Conservation (phyloP, 1,140 invertebrate species). For the Saccostrea glomerata region DNA sequence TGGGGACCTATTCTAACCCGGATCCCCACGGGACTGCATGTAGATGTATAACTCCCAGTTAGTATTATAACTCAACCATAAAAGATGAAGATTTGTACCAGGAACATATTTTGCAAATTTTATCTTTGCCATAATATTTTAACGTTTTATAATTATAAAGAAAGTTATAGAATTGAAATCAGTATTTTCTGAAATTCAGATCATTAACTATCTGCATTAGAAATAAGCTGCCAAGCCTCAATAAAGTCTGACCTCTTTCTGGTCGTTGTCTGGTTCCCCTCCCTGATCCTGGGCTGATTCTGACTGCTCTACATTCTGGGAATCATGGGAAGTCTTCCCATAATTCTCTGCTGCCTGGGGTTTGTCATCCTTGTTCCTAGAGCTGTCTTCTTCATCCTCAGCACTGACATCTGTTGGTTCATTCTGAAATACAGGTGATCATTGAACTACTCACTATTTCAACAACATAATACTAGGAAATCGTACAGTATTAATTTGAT, state of each 20-base stretch:
- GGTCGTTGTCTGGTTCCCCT: constrained; percentile 67
- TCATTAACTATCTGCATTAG: too few species aligned
- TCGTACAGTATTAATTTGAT: not conserved
- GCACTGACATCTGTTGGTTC: not conserved
- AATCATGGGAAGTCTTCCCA: constrained; percentile 66
- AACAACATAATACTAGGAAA: not conserved
- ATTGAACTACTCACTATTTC: not conserved
- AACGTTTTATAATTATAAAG: too few species aligned
- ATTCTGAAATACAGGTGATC: not conserved
- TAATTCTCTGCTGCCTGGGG: constrained; percentile 62
- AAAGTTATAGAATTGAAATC: too few species aligned
- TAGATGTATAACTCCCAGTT: too few species aligned
- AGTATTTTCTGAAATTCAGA: too few species aligned
- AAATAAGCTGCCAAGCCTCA: too few species aligned
- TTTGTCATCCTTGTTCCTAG: constrained; percentile 54
- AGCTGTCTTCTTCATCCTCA: constrained; percentile 59
- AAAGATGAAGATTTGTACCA: too few species aligned
- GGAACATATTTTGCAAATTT: too few species aligned
- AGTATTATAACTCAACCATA: too few species aligned
- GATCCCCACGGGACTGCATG: too few species aligned
- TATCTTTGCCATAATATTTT: too few species aligned
- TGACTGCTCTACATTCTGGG: constrained; percentile 60
- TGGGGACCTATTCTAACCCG: too few species aligned
- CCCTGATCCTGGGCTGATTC: constrained; percentile 67
- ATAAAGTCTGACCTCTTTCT: constrained; percentile 69